Conservation (phyloP, 1,140 invertebrate genomes). For the Hormaphis cornu region DNA sequence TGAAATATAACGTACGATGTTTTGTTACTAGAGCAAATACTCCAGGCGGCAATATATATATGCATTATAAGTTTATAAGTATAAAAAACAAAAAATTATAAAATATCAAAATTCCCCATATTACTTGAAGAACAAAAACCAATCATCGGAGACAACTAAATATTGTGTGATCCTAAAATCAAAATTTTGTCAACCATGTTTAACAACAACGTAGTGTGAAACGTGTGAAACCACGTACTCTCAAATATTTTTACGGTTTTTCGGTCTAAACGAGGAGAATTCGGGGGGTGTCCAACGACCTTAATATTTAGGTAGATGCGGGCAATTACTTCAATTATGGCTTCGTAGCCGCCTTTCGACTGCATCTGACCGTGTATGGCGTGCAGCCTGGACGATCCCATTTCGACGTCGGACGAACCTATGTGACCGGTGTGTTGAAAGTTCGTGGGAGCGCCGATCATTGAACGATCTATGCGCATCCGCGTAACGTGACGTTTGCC, state of each 20-base stretch:
- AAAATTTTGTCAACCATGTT: too few relatives aligned
- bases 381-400: slow-evolving; percentile 60
- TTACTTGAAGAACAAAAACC: too few relatives aligned
- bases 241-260: neutral
- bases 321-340: slow-evolving; percentile 37
- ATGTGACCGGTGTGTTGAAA: slow-evolving; percentile 87
- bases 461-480: slow-evolving; percentile 75
- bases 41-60: too few relatives aligned
- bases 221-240: neutral
- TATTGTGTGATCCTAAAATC: too few relatives aligned
- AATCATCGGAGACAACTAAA: too few relatives aligned
- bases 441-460: slow-evolving; percentile 85
- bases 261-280: neutral
- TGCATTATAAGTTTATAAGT: too few relatives aligned
- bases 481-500: slow-evolving; percentile 48
- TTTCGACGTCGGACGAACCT: slow-evolving; percentile 74
- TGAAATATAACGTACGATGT: too few relatives aligned
- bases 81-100: too few relatives aligned
- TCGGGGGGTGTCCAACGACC: too few relatives aligned
- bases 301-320: neutral
- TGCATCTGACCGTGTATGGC: slow-evolving; percentile 78
- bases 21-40: too few relatives aligned
- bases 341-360: slow-evolving; percentile 77
- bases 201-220: too few relatives aligned
- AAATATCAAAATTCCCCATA: too few relatives aligned